phyloP scores from a whole-genome alignment of 1,140 invertebrate species.

The Ips nitidus region DNA sequence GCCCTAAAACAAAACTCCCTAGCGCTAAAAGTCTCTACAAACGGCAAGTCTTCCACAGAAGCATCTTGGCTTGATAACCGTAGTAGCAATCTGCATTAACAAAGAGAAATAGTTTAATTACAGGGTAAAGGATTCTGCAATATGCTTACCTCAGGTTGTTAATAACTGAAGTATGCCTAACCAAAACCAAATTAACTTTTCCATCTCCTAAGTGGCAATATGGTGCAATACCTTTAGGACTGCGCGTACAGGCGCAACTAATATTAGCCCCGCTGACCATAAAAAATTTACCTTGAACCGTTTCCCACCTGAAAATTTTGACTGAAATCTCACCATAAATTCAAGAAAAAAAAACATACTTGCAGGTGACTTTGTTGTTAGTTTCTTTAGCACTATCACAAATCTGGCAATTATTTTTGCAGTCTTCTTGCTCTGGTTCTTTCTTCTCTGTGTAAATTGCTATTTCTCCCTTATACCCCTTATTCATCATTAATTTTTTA shows the following conservation, averaged over 20 bases:
- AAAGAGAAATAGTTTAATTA: not conserved
- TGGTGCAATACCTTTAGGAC: conserved; percentile 76
- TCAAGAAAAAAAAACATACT: conserved; percentile 11
- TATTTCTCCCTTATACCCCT: conserved; percentile 73
- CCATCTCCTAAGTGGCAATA: conserved; percentile 82
- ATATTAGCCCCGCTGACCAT: conserved; percentile 78
- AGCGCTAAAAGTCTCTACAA: conserved; percentile 76
- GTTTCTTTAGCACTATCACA: conserved; percentile 36
- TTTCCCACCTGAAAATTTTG: conserved; percentile 54
- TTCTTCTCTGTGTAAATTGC: conserved; percentile 55
- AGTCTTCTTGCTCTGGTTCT: conserved; percentile 36
- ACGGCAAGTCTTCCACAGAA: conserved; percentile 66
- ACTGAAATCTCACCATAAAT: not conserved
- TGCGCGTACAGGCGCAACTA: conserved; percentile 75
- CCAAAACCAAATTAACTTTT: conserved; percentile 75
- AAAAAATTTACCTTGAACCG: conserved; percentile 72
- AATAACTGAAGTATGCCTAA: conserved; percentile 71
- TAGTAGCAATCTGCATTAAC: conserved; percentile 59
- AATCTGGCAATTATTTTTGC: conserved; percentile 44
- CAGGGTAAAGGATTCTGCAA: not conserved
- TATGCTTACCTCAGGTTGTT: conserved; percentile 62
- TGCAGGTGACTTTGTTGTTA: conserved; percentile 37
- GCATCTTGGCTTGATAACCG: conserved; percentile 61
- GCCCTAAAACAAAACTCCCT: conserved; percentile 73
- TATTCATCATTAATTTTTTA: conserved; percentile 71